A percentile compares a stretch with the other conserved stretches of the same genome.
Conservation (phyloP, 2,797 vertebrate genomes). For the Rhadinocentrus ornatus region DNA sequence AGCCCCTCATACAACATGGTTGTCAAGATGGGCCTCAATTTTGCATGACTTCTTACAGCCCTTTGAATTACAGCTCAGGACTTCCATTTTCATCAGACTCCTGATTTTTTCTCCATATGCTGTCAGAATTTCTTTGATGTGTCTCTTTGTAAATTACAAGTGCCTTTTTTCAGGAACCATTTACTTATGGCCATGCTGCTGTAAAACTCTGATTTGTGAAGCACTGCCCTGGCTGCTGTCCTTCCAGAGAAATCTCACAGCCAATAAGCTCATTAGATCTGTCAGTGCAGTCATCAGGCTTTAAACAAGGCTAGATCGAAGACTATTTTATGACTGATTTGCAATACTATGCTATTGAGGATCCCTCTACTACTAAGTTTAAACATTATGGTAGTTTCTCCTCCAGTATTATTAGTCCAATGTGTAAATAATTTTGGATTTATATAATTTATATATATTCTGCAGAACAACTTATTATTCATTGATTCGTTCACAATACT, state of each 20-base stretch:
- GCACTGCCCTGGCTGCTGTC: slow-evolving; percentile 49
- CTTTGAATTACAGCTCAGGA: slow-evolving; percentile 43
- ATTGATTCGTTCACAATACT: no score
- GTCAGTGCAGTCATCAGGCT: slow-evolving; percentile 49
- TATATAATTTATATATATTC: not conserved
- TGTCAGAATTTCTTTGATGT: slow-evolving; percentile 47
- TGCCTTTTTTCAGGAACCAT: slow-evolving; percentile 42
- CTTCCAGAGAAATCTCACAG: slow-evolving; percentile 45
- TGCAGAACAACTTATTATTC: no score
- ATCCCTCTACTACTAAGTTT: not conserved
- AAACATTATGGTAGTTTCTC: not conserved
- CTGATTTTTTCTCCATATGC: slow-evolving; percentile 19
- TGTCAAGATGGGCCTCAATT: slow-evolving; percentile 24
- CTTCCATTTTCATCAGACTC: slow-evolving; percentile 38
- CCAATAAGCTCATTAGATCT: slow-evolving; percentile 59
- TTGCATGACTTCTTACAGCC: slow-evolving; percentile 7
- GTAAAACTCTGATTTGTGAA: slow-evolving; percentile 56
- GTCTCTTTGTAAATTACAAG: slow-evolving; percentile 41
- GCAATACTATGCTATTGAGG: slow-evolving; percentile 4
- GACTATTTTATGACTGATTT: slow-evolving; percentile 30
- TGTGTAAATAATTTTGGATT: not conserved
- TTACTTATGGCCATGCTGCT: slow-evolving; percentile 34
- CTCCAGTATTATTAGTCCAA: not conserved
- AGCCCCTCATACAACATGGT: no score
- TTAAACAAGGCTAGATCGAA: slow-evolving; percentile 27